A percentile compares a stretch with the other conserved stretches of the same genome.
Conservation (phyloP, 2,113 vertebrate genomes). For the Oreochromis niloticus region DNA sequence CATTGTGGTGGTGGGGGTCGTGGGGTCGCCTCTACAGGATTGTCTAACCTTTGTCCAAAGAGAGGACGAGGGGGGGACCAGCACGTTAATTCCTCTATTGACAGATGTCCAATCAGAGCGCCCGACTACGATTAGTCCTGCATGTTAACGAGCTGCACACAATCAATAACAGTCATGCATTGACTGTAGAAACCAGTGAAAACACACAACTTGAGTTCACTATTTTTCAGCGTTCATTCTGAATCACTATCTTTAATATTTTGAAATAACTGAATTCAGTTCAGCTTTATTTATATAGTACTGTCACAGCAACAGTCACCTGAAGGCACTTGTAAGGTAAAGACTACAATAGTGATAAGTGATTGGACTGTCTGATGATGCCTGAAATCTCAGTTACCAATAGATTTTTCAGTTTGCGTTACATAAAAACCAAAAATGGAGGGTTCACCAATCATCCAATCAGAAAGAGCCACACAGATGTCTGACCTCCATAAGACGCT, state of each 20-base stretch:
- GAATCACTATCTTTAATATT: not conserved
- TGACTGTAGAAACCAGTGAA: not conserved
- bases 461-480: not conserved
- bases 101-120: conserved; percentile 55
- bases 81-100: conserved; percentile 58
- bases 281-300: not conserved
- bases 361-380: not conserved
- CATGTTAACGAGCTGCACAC: conserved; percentile 32
- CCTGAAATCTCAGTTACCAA: not conserved
- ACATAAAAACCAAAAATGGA: not conserved
- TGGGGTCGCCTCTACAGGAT: not conserved
- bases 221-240: not conserved
- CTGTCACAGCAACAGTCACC: not conserved
- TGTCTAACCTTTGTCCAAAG: conserved; percentile 26
- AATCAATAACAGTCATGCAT: not conserved
- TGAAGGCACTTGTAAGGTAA: not conserved
- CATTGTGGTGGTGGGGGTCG: not conserved
- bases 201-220: not conserved
- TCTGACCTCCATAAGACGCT: not conserved
- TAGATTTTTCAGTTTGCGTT: not conserved
- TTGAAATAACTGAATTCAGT: not conserved
- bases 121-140: not conserved
- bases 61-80: not conserved
- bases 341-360: not conserved
- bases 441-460: not conserved